Evolutionary conservation across 2,888 invertebrate species (phyloP).

Genomic region (Petrophora chlorosata): DNA sequence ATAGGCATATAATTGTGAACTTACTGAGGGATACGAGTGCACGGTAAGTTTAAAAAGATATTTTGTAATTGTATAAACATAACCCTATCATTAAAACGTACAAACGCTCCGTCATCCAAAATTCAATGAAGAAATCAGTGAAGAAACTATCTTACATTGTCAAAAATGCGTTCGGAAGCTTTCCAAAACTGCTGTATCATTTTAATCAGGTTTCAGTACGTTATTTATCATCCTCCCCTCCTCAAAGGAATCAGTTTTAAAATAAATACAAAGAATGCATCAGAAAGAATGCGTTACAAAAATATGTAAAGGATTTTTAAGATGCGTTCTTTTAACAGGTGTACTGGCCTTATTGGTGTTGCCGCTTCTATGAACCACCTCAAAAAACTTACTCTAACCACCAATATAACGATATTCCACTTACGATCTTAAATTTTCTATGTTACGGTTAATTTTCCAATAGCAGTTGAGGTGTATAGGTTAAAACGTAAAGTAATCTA

Average conservation of each 20-base stretch:
- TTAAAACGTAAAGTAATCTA: slow-evolving; percentile 36
- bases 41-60: background rate
- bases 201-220: slow-evolving; percentile 65
- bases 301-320: slow-evolving; percentile 76
- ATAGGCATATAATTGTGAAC: too few relatives aligned
- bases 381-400: slow-evolving; percentile 4
- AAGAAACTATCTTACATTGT: slow-evolving; percentile 51
- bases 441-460: slow-evolving; percentile 32
- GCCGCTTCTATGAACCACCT: slow-evolving; percentile 22
- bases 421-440: background rate
- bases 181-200: slow-evolving; percentile 62
- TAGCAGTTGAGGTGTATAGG: background rate
- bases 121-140: slow-evolving; percentile 50
- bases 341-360: slow-evolving; percentile 55
- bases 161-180: slow-evolving; percentile 55
- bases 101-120: slow-evolving; percentile 31
- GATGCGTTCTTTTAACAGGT: slow-evolving; percentile 70
- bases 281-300: slow-evolving; percentile 72
- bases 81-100: background rate
- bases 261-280: slow-evolving; percentile 68
- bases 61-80: background rate
- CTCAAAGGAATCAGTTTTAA: slow-evolving; percentile 52
- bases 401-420: background rate
- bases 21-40: too few relatives aligned
- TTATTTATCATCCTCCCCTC: slow-evolving; percentile 62